Evolutionary conservation across 2,113 vertebrate species (phyloP), one percentile per base, ranked within the genome.

Genomic region (Mugil cephalus): DNA sequence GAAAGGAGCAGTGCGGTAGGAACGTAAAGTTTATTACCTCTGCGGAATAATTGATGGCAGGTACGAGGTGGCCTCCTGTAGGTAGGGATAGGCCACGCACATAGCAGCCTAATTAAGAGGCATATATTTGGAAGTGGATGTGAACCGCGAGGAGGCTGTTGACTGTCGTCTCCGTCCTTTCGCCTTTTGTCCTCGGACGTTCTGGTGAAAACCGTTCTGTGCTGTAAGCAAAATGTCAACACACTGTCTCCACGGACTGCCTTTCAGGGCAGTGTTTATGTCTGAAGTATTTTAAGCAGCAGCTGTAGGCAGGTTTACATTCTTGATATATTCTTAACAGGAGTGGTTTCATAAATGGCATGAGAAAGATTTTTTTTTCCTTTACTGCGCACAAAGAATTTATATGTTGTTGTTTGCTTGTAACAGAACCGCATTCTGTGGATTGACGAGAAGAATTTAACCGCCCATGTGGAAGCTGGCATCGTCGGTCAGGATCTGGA

Each of bases 401-500:
- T 19, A 55, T 24, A 56, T 56, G 39, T 59, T 48, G 34, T 54
- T 63, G 8, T 54, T 64, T 51, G 8, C 50, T 64, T 51, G 8
- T 73, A 24, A 2, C 91, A 99, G 98, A 99, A 96, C 88, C 96
- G 94, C 73, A 98, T 99, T 88, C 93, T 99, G 43, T 99, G 98
- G 98, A 94, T 99, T 78, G 98, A 99, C 85, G 98, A 99, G 92
- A 98, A 96, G 81, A 99, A 99, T 84, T 89, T 99, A 86, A 98
- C 96, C 14, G 96, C 95, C 74, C 97, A 95, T 59, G 90, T 98
- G 60, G 97, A 99, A 87, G 95, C 98, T 72, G 98, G 98, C 74
- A 99, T 99, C 84, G 93, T 97, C 60, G 98, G 98, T 67, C 97
- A 98, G 90, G 97, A 99, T 69, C 94, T 99, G 91, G 98, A 99